phyloP scores from a whole-genome alignment of 2,797 vertebrate species.

The Rhinichthys osculus region DNA sequence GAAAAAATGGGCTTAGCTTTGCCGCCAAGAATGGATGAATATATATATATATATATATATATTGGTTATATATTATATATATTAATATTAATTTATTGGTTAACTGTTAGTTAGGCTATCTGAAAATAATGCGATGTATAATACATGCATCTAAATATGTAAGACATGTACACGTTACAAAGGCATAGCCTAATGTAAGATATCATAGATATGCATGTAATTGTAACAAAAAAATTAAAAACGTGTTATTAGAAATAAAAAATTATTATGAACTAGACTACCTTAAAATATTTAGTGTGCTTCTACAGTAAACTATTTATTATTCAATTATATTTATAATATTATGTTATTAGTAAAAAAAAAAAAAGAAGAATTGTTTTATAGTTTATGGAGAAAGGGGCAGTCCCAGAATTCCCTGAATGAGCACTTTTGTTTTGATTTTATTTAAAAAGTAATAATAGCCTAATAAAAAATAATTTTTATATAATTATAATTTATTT shows the following conservation, averaged over 20 bases:
- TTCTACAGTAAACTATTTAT: neutral
- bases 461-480: neutral
- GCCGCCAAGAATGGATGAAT: slow-evolving; percentile 1
- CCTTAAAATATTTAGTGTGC: neutral
- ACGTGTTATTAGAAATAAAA: neutral
- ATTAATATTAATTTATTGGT: neutral
- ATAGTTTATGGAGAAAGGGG: neutral
- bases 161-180: neutral
- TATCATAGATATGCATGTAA: neutral
- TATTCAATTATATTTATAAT: neutral
- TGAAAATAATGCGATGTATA: too few species aligned
- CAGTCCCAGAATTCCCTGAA: neutral
- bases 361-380: neutral
- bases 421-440: neutral
- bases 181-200: too few species aligned
- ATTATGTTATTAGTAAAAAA: neutral
- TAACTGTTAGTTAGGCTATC: too few species aligned
- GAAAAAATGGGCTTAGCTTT: slow-evolving; percentile 4
- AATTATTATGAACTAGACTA: neutral
- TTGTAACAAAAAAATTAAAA: neutral
- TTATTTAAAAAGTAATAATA: neutral
- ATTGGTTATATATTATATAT: neutral
- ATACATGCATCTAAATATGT: neutral
- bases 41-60: neutral
- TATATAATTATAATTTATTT: neutral